Evolutionary conservation across 2,113 vertebrate species (phyloP).

Genomic region (Climacteris rufus): DNA sequence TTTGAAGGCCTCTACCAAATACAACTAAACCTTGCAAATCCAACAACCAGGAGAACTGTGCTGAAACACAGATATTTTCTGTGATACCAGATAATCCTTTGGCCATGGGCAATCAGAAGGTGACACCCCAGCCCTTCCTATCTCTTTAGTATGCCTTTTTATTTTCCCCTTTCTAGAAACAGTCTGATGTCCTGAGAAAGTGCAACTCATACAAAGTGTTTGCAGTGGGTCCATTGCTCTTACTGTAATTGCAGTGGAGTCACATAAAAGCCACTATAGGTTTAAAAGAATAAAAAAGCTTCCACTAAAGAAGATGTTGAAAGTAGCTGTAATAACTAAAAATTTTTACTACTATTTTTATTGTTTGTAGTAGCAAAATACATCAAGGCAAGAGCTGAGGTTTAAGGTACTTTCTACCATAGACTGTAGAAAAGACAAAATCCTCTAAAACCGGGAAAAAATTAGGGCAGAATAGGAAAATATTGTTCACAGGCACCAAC

Average conservation of each 20-base stretch:
- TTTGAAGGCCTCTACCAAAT: background rate
- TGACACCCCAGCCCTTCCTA: background rate
- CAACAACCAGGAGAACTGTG: background rate
- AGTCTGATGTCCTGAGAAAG: background rate
- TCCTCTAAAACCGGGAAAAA: background rate
- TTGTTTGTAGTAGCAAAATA: background rate
- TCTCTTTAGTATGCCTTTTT: background rate
- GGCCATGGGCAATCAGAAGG: rapidly evolving
- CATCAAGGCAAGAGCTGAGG: background rate
- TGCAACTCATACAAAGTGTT: background rate
- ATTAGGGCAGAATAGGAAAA: background rate
- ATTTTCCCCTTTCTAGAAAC: background rate
- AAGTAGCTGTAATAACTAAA: background rate
- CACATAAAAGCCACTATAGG: background rate
- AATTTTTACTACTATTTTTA: background rate
- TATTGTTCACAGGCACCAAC: background rate
- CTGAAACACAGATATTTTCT: background rate
- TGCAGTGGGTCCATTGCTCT: background rate
- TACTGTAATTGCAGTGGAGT: background rate
- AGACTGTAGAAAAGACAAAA: background rate
- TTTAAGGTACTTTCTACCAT: background rate
- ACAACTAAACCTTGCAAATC: background rate
- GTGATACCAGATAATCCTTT: background rate
- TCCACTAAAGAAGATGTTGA: background rate
- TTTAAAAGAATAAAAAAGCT: background rate